Evolutionary conservation across 2,888 invertebrate genomes (phyloP), one percentile per base, ranked within the genome.

Genomic region (Ophion slaviceki): DNA sequence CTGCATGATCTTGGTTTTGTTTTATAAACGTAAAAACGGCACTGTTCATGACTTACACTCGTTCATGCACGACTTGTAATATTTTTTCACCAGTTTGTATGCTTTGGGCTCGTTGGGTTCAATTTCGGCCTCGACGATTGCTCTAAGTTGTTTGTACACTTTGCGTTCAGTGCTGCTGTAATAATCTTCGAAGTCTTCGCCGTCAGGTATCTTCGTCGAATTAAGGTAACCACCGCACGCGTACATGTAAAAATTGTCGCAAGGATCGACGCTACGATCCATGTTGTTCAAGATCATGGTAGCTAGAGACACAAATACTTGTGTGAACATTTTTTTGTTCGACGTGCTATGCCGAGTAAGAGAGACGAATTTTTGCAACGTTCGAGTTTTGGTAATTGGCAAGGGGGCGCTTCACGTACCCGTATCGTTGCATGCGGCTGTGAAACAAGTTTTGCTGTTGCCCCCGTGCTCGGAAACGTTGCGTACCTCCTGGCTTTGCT

Each of bases 31-130:
- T 14, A 45, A 64, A 32, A 7, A 40, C 40, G 40, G 36, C 24
- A 40, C 45, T 5, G 4, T 32, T 32, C 32, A 32, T 32, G 10
- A 95, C 96, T 96, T 94, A 98, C 98, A 96, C 94, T 96, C 96
- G 92, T 98, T 98, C 96, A 98, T 97, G 94, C 99, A 99, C 74
- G 98, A 96, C 90, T 96, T 96, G 95, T 98, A 99, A 85, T 98
- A 94, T 28, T 96, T 96, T 93, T 98, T 98, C n/a, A 97, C 97
- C 83, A 98, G 95, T 79, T 94, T 95, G 92, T 97, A 97, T 0
- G 97, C 97, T 88, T 95, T 95, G 0, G 96, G 96, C 88, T 97
- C 97, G 20, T 95, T 94, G 0, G 89, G 85, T n/a, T 79, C 8
- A 14, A 87, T 90, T 0, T 96, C 96, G 88, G 96, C 96, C 88